Conservation (phyloP, 2,113 vertebrate genomes). For the Pachyramphus minor region DNA sequence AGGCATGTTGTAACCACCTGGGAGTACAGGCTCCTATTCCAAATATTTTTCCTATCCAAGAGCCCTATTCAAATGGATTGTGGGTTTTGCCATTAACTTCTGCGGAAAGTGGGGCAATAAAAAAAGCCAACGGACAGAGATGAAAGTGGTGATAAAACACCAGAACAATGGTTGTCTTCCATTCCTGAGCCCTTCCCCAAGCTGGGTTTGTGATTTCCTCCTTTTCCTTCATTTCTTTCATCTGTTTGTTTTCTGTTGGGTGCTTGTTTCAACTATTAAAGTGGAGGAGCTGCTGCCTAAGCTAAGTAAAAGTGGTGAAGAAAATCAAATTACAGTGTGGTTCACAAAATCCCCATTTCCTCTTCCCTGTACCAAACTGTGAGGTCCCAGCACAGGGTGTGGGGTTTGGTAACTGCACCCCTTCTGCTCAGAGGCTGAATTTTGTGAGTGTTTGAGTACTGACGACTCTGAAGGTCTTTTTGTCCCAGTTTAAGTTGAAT, state of each 20-base stretch:
- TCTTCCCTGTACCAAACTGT: neutral
- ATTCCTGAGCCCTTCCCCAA: neutral
- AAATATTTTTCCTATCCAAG: neutral
- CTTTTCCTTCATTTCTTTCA: neutral
- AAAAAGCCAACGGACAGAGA: neutral
- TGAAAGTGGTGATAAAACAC: neutral
- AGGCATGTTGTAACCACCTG: neutral
- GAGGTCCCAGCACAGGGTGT: neutral
- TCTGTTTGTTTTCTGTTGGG: neutral
- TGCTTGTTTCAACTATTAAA: neutral
- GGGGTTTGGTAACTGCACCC: neutral
- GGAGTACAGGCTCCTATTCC: neutral
- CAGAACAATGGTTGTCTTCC: neutral
- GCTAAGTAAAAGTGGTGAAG: neutral
- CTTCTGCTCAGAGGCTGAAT: neutral
- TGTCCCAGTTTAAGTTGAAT: neutral
- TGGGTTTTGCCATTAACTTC: constrained; percentile 2
- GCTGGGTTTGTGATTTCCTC: neutral
- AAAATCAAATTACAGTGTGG: neutral
- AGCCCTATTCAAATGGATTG: neutral
- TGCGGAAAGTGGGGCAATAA: neutral
- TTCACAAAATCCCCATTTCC: neutral
- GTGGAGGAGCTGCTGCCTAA: neutral
- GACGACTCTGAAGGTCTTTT: neutral
- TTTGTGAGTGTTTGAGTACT: neutral